These are phyloP conservation scores for Ectemnius continuus DNA, from an alignment of 2,888 invertebrate genomes.

Conservation along the genomic window DNA sequence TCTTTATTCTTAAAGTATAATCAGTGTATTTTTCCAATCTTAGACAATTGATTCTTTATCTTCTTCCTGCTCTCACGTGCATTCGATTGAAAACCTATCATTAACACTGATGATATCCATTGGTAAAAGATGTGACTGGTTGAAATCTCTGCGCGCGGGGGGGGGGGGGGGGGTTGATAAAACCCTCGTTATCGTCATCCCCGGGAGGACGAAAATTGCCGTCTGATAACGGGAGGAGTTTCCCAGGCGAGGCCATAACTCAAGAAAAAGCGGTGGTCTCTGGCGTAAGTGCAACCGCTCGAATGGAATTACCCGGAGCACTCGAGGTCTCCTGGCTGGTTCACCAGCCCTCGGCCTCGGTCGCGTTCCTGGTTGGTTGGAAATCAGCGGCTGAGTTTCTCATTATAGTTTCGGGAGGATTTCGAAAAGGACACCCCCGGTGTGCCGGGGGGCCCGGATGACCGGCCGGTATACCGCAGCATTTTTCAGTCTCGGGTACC, in stretches of 20 bases:
- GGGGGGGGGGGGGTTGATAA: neutral
- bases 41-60: too few relatives aligned
- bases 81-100: too few relatives aligned
- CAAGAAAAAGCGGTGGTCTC: constrained; percentile 21
- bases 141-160: constrained; percentile 24
- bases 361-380: constrained; percentile 41
- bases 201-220: neutral
- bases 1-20: too few relatives aligned
- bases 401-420: constrained; percentile 67
- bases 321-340: constrained; percentile 17
- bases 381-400: constrained; percentile 61
- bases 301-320: constrained; percentile 46
- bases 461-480: constrained; percentile 71
- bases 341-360: constrained; percentile 1
- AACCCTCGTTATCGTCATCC: neutral
- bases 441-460: constrained; percentile 15
- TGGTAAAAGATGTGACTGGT: constrained; percentile 18
- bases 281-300: constrained; percentile 30
- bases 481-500: constrained; percentile 74
- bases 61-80: too few relatives aligned
- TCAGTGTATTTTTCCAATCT: too few relatives aligned
- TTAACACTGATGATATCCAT: too few relatives aligned
- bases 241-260: neutral
- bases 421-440: constrained; percentile 67
- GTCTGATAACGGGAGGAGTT: neutral